These are phyloP conservation scores for Aphelenchoides bicaudatus DNA, from an alignment of 2,888 invertebrate genomes.

Conservation along the genomic window DNA sequence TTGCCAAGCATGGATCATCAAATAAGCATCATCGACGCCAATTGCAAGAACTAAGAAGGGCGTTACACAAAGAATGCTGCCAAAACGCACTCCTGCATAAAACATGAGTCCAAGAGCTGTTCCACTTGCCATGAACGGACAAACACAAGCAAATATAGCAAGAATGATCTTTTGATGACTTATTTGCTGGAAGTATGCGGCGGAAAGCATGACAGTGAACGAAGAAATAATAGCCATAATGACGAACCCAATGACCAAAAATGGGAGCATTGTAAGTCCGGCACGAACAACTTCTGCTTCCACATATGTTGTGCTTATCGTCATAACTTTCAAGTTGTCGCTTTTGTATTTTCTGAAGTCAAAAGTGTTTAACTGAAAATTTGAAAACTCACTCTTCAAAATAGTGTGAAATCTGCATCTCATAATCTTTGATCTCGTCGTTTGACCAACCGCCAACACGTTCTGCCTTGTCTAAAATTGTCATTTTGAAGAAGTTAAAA, in stretches of 20 bases:
- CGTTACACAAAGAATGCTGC: constrained; percentile 43
- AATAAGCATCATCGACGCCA: constrained; percentile 48
- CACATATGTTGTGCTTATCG: constrained; percentile 51
- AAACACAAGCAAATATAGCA: constrained; percentile 52
- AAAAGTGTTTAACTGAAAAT: constrained; percentile 2
- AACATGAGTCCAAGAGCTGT: constrained; percentile 52
- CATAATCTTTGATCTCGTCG: constrained; percentile 48
- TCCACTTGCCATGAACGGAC: constrained; percentile 57
- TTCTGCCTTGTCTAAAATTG: constrained; percentile 47
- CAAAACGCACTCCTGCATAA: constrained; percentile 49
- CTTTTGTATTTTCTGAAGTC: constrained; percentile 47
- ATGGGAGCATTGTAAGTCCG: constrained; percentile 45
- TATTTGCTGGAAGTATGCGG: constrained; percentile 49
- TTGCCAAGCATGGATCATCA: constrained; percentile 58
- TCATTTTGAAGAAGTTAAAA: too few species aligned
- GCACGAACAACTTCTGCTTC: constrained; percentile 50
- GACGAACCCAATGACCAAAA: constrained; percentile 47
- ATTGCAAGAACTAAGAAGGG: constrained; percentile 56
- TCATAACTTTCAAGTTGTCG: constrained; percentile 41
- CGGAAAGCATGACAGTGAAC: constrained; percentile 46
- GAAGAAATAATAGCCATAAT: constrained; percentile 50
- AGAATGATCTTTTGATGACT: constrained; percentile 48
- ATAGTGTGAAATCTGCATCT: constrained; percentile 48
- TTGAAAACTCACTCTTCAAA: constrained; percentile 36
- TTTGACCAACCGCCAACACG: constrained; percentile 50